Conservation (phyloP, 2,797 vertebrate genomes). For the Leuciscus waleckii region DNA sequence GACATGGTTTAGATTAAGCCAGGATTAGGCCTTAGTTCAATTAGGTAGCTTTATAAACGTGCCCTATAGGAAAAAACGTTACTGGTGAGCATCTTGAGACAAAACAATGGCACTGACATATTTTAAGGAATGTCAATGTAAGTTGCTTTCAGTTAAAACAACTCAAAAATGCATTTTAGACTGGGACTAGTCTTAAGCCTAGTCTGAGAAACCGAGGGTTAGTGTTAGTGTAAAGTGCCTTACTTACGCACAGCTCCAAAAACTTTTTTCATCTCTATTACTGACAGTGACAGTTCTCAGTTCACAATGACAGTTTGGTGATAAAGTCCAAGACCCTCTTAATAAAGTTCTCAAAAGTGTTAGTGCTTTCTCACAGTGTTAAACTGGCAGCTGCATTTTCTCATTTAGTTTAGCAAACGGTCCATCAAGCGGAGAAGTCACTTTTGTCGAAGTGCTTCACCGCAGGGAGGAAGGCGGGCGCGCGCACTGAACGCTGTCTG, state of each 20-base stretch:
- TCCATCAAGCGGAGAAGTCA: not conserved
- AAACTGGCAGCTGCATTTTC: not conserved
- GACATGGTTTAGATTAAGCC: too few species aligned
- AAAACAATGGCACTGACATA: too few species aligned
- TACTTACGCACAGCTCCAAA: not conserved
- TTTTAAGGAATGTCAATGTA: too few species aligned
- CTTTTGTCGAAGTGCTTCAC: not conserved
- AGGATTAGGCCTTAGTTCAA: too few species aligned
- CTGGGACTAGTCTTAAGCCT: too few species aligned
- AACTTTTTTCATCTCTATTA: not conserved
- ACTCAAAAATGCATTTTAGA: too few species aligned
- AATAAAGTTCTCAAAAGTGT: not conserved
- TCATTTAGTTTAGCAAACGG: not conserved
- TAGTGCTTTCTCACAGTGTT: not conserved
- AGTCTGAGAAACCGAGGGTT: too few species aligned
- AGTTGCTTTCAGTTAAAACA: too few species aligned
- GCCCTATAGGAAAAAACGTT: too few species aligned
- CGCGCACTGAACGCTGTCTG: constrained; percentile 68
- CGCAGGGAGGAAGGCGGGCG: constrained; percentile 52
- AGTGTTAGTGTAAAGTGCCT: too few species aligned
- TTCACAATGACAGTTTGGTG: not conserved
- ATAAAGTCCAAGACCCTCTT: not conserved
- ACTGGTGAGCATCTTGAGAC: too few species aligned
- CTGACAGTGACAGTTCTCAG: not conserved
- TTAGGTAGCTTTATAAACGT: too few species aligned